Percentiles rank a stretch among this genome's conserved stretches.
phyloP scores from a whole-genome alignment of 2,113 vertebrate species.

The Salvelinus namaycush region DNA sequence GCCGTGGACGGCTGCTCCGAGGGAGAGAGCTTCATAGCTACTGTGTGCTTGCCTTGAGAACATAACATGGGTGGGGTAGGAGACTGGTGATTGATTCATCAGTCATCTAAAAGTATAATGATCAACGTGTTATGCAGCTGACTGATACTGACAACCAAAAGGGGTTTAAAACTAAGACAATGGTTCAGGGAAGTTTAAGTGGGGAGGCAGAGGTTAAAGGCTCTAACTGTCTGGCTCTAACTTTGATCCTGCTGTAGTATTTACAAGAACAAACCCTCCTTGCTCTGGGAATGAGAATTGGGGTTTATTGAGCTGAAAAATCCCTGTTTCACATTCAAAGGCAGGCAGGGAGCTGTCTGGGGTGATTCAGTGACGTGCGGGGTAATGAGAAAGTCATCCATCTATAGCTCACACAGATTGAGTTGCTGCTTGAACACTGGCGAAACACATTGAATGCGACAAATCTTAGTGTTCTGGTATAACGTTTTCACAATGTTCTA shows the following conservation, averaged over 20 bases:
- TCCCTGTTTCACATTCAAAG: slow-evolving; percentile 23
- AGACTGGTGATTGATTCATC: slow-evolving; percentile 14
- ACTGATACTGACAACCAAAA: slow-evolving; percentile 5
- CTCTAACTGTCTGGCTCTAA: neutral
- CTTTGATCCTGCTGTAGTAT: slow-evolving; percentile 34
- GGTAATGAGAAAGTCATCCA: slow-evolving; percentile 56
- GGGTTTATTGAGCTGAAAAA: slow-evolving; percentile 19
- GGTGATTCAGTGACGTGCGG: slow-evolving; percentile 32
- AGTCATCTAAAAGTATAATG: slow-evolving; percentile 15
- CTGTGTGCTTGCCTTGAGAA: slow-evolving; percentile 10
- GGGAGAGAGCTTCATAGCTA: slow-evolving; percentile 12
- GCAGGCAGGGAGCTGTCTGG: slow-evolving; percentile 27
- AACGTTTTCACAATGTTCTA: slow-evolving; percentile 40
- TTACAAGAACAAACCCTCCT: slow-evolving; percentile 33
- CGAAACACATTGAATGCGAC: slow-evolving; percentile 40
- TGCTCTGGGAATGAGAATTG: slow-evolving; percentile 10
- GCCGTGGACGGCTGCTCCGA: slow-evolving; percentile 15
- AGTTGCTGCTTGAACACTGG: slow-evolving; percentile 39
- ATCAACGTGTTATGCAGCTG: slow-evolving; percentile 8
- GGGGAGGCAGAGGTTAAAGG: too few relatives aligned
- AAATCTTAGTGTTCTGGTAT: slow-evolving; percentile 28
- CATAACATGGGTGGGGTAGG: slow-evolving; percentile 25
- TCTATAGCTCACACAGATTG: slow-evolving; percentile 45
- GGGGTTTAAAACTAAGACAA: neutral
- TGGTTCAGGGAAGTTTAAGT: neutral